Evolutionary conservation across 2,113 vertebrate genomes (phyloP).

Genomic region (Sorex fumeus): DNA sequence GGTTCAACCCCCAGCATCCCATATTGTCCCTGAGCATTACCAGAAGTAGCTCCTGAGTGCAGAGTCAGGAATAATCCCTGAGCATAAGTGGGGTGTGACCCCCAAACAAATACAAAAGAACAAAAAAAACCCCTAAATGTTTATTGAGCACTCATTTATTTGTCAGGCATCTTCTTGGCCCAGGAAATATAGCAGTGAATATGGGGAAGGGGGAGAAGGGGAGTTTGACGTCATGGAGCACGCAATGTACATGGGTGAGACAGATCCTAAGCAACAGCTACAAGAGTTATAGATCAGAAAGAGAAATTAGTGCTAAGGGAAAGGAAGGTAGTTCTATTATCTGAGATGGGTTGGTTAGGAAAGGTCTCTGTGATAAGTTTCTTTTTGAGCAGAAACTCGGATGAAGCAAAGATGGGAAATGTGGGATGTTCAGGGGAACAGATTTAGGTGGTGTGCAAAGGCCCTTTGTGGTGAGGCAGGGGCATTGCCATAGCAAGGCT

Average conservation of each 20-base stretch:
- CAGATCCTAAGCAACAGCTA: background rate
- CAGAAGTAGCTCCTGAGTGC: too few relatives aligned
- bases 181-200: background rate
- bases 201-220: background rate
- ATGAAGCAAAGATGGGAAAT: background rate
- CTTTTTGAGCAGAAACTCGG: background rate
- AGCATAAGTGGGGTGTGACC: too few relatives aligned
- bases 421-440: background rate
- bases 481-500: background rate
- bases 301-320: background rate
- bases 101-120: too few relatives aligned
- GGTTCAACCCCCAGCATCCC: too few relatives aligned
- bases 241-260: background rate
- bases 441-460: background rate
- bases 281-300: background rate
- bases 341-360: background rate
- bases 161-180: slow-evolving; percentile 22
- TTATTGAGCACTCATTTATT: slow-evolving; percentile 56
- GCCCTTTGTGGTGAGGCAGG: background rate
- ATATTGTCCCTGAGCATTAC: too few relatives aligned
- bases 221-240: background rate
- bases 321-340: background rate
- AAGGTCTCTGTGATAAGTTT: background rate
- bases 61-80: too few relatives aligned
- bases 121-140: too few relatives aligned